Percentiles rank a stretch among this genome's conserved stretches.
These are phyloP conservation scores for Plecotus auritus DNA, from an alignment of 2,113 vertebrate species.

Conservation along the genomic window DNA sequence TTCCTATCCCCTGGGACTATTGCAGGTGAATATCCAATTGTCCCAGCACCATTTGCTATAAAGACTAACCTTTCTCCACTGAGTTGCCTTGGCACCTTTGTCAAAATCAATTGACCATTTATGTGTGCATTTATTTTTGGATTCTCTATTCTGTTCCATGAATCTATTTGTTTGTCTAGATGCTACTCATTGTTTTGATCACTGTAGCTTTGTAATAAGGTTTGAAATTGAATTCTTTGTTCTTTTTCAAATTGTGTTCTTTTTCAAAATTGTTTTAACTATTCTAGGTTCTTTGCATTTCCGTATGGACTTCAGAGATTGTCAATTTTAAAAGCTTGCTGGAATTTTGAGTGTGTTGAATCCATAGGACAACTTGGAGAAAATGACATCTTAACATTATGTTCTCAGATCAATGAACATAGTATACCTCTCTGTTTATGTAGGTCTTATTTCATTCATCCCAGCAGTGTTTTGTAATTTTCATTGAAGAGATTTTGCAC, in stretches of 20 bases:
- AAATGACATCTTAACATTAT: neutral
- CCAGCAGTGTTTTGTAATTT: neutral
- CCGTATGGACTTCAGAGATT: neutral
- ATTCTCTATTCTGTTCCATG: neutral
- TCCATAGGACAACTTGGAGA: neutral
- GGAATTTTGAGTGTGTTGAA: neutral
- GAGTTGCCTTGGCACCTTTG: neutral
- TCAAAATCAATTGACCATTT: neutral
- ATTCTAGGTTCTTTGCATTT: neutral
- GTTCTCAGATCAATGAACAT: slow-evolving; percentile 3
- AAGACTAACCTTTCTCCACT: neutral
- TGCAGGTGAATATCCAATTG: neutral
- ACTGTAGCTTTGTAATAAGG: neutral
- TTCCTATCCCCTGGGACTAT: neutral
- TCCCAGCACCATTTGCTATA: neutral
- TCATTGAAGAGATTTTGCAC: neutral
- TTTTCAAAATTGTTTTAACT: neutral
- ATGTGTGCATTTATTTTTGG: neutral
- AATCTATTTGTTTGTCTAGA: neutral
- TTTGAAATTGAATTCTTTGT: neutral
- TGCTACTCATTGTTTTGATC: neutral
- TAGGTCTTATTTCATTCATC: neutral
- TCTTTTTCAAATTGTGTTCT: neutral
- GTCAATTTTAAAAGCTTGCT: neutral
- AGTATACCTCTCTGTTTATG: neutral